phyloP scores from a whole-genome alignment of 2,888 invertebrate genomes.

The Galeruca laticollis region DNA sequence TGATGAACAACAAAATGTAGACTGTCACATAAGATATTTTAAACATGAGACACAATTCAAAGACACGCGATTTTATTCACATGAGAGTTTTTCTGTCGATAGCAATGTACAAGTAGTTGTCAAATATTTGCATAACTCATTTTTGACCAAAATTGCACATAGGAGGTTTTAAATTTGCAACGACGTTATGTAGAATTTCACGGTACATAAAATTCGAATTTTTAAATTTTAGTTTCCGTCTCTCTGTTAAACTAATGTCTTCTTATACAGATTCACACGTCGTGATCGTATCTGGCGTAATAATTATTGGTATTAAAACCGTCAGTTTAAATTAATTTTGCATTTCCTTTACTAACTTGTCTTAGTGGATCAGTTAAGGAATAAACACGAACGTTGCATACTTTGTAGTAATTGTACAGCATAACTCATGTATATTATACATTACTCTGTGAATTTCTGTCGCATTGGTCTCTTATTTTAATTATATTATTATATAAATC shows the following conservation, averaged over 20 bases:
- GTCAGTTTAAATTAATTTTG: constrained; percentile 30
- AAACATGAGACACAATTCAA: too few relatives aligned
- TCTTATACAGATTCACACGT: constrained; percentile 24
- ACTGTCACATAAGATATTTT: too few relatives aligned
- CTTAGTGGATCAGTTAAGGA: constrained; percentile 21
- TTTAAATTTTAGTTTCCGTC: constrained; percentile 16
- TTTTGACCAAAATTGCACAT: too few relatives aligned
- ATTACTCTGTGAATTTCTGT: background rate
- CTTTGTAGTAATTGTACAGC: background rate
- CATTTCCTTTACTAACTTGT: constrained; percentile 12
- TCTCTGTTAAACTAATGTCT: constrained; percentile 16
- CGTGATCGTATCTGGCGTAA: constrained; percentile 25
- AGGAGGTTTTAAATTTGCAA: too few relatives aligned
- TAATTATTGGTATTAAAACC: constrained; percentile 28
- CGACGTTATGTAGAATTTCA: too few relatives aligned
- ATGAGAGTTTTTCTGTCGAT: too few relatives aligned
- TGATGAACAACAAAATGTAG: too few relatives aligned
- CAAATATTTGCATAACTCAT: too few relatives aligned
- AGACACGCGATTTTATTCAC: too few relatives aligned
- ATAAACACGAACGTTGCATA: background rate
- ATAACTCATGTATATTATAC: background rate
- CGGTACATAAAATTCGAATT: background rate
- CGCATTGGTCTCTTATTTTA: background rate
- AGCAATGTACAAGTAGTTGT: too few relatives aligned
- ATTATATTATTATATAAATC: too few relatives aligned